Conservation (phyloP, 2,113 vertebrate genomes). For the Perognathus longimembris region DNA sequence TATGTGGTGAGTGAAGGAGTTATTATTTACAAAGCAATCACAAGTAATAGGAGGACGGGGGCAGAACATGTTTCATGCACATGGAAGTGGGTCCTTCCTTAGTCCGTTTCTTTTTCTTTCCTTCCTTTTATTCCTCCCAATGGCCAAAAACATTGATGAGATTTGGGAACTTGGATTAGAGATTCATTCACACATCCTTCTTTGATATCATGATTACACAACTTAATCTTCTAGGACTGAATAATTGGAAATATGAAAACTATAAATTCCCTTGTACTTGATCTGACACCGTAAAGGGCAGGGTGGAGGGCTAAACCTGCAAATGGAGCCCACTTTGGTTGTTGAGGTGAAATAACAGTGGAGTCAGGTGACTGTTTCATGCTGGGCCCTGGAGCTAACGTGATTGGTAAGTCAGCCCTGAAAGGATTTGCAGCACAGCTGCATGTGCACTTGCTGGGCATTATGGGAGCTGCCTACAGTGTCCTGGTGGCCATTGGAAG, state of each 20-base stretch:
- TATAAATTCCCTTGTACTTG: conserved; percentile 16
- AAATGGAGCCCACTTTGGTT: background rate
- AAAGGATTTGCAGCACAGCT: background rate
- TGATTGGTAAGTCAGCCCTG: background rate
- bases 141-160: background rate
- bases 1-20: background rate
- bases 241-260: conserved; percentile 12
- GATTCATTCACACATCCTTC: background rate
- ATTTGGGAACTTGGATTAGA: background rate
- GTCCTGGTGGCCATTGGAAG: background rate
- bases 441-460: background rate
- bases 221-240: background rate
- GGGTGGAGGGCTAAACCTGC: background rate
- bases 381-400: background rate
- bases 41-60: background rate
- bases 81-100: background rate
- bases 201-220: background rate
- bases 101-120: background rate
- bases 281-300: background rate
- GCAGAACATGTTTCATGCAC: background rate
- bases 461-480: background rate
- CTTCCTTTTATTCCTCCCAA: background rate
- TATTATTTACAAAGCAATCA: background rate
- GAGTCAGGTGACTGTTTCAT: background rate
- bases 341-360: conserved; percentile 35